Evolutionary conservation across 2,113 vertebrate species (phyloP).

Genomic region (Emydura subglobosa): DNA sequence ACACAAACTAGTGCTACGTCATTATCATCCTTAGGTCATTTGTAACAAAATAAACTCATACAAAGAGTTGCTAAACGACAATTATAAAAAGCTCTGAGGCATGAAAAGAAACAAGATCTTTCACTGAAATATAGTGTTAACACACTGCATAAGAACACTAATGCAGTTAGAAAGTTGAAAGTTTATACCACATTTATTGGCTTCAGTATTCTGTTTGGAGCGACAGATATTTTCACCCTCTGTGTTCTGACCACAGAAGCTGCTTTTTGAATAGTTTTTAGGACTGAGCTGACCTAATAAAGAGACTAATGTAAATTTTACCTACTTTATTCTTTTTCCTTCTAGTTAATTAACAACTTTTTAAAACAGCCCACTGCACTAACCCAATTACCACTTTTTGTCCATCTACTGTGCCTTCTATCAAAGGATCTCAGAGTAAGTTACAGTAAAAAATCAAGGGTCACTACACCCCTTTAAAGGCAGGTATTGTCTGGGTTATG

Average conservation of each 20-base stretch:
- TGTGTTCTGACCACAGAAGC: neutral
- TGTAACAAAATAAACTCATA: neutral
- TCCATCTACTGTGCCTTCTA: neutral
- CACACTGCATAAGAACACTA: neutral
- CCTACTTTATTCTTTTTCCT: conserved; percentile 12
- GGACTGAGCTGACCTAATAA: conserved; percentile 16
- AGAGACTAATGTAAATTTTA: conserved; percentile 15
- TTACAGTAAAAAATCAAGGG: neutral
- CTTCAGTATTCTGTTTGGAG: conserved; percentile 6
- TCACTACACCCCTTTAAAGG: neutral
- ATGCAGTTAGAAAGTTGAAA: neutral
- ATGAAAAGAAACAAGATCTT: neutral
- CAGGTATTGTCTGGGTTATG: neutral
- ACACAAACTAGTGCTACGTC: neutral
- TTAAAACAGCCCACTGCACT: neutral
- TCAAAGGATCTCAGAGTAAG: neutral
- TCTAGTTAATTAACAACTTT: conserved; percentile 11
- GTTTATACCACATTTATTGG: neutral
- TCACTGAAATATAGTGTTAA: neutral
- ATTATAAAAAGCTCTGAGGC: neutral
- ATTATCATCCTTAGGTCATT: accelerated
- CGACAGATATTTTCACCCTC: conserved; percentile 17
- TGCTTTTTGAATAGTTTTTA: neutral
- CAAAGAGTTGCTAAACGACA: conserved; percentile 5
- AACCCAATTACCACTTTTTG: neutral